A percentile compares a stretch with the other conserved stretches of the same genome.
phyloP scores from a whole-genome alignment of 2,113 vertebrate genomes.

The Passer montanus region DNA sequence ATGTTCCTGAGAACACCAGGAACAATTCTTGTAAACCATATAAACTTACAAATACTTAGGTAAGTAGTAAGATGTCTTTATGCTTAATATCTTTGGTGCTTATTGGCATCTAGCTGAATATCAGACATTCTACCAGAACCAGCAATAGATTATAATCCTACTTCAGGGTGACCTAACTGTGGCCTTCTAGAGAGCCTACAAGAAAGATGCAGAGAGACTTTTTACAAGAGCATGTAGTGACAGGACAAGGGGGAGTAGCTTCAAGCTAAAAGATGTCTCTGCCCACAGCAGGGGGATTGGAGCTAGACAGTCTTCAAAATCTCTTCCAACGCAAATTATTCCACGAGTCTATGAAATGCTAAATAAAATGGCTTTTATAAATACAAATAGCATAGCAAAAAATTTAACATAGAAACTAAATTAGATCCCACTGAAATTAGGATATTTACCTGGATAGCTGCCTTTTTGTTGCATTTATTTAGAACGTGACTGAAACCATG shows the following conservation, averaged over 20 bases:
- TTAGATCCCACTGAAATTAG: neutral
- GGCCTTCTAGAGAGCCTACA: neutral
- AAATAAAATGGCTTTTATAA: neutral
- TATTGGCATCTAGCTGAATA: neutral
- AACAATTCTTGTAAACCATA: neutral
- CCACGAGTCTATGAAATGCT: neutral
- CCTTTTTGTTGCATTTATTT: neutral
- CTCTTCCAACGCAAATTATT: neutral
- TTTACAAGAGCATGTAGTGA: neutral
- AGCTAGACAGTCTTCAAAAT: neutral
- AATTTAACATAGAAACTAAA: neutral
- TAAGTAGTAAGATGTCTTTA: neutral
- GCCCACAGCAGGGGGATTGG: neutral
- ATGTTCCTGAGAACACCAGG: neutral
- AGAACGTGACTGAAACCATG: neutral
- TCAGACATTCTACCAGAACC: neutral
- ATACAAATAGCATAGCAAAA: neutral
- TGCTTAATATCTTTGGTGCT: neutral
- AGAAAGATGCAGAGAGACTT: neutral
- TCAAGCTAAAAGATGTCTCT: neutral
- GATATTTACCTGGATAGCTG: neutral
- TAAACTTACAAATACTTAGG: neutral
- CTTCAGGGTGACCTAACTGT: neutral
- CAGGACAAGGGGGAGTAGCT: neutral
- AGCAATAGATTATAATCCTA: neutral